Conservation (phyloP, 1,140 invertebrate genomes). For the Chironomus striatipennis region DNA sequence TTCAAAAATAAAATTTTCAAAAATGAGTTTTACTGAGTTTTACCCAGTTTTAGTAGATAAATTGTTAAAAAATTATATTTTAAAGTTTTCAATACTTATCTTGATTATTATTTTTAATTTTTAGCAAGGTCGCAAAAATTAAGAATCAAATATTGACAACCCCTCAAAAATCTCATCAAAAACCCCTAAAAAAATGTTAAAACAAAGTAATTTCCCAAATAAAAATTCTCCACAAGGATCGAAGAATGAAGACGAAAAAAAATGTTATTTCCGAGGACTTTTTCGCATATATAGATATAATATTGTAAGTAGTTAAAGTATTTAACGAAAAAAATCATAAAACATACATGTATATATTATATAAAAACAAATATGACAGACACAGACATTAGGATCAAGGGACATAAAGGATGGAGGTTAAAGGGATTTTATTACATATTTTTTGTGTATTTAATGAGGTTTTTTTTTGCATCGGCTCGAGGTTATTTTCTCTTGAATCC, state of each 20-base stretch:
- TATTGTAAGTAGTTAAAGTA: neutral
- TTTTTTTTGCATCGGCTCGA: conserved; percentile 10
- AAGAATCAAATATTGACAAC: no score
- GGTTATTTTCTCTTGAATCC: conserved; percentile 19
- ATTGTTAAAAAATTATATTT: neutral
- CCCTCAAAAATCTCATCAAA: no score
- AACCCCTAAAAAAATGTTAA: no score
- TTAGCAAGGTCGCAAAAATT: no score
- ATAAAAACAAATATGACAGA: conserved; percentile 20
- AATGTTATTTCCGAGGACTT: no score
- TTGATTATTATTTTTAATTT: no score
- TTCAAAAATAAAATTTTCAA: neutral
- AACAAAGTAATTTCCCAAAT: no score
- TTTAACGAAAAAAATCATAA: neutral
- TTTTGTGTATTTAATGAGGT: conserved; percentile 22
- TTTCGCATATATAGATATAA: no score
- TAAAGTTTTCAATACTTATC: neutral
- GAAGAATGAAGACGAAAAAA: no score
- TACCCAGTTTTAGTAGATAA: neutral
- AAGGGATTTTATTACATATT: conserved; percentile 4
- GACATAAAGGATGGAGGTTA: conserved; percentile 6
- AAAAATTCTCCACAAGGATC: no score
- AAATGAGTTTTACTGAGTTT: neutral
- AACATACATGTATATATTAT: conserved; percentile 18
- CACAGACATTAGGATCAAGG: conserved; percentile 10